A percentile compares a stretch with the other conserved stretches of the same genome.
These are phyloP conservation scores for Hippopotamyrus pictus DNA, from an alignment of 2,797 vertebrate species.

Conservation along the genomic window DNA sequence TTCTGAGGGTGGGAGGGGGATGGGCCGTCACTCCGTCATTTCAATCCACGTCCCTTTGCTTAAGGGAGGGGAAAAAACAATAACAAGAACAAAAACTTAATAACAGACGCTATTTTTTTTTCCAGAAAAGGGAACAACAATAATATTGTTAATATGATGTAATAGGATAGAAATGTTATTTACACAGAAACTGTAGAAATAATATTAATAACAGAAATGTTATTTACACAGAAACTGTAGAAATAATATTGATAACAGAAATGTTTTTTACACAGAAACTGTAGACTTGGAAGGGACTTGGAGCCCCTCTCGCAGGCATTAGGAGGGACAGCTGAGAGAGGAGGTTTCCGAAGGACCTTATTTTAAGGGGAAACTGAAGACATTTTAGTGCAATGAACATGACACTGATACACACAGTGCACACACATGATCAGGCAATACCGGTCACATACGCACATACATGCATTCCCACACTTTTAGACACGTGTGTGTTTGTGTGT, in stretches of 20 bases:
- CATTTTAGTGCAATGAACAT: constrained; percentile 63
- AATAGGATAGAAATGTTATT: constrained; percentile 55
- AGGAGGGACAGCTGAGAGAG: constrained; percentile 42
- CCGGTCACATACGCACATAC: not conserved
- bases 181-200: constrained; percentile 80
- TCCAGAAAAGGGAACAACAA: constrained; percentile 73
- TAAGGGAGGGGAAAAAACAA: constrained; percentile 2
- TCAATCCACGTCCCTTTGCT: constrained; percentile 31
- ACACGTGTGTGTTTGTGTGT: constrained; percentile 9
- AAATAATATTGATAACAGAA: constrained; percentile 53
- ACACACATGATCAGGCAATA: constrained; percentile 17
- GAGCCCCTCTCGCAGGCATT: constrained; percentile 47
- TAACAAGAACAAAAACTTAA: not conserved
- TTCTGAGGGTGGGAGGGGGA: not conserved
- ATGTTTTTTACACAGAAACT: constrained; percentile 82
- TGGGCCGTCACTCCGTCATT: constrained; percentile 24
- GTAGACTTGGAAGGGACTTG: constrained; percentile 68
- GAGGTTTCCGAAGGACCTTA: constrained; percentile 41
- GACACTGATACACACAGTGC: constrained; percentile 22
- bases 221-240: constrained; percentile 83
- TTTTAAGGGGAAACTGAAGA: constrained; percentile 45
- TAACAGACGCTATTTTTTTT: constrained; percentile 69
- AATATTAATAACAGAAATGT: constrained; percentile 60
- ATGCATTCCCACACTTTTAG: not conserved
- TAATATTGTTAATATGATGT: constrained; percentile 25